Evolutionary conservation across 2,888 invertebrate genomes (phyloP), one percentile per base, ranked within the genome.

Genomic region (Cosmia pyralina): DNA sequence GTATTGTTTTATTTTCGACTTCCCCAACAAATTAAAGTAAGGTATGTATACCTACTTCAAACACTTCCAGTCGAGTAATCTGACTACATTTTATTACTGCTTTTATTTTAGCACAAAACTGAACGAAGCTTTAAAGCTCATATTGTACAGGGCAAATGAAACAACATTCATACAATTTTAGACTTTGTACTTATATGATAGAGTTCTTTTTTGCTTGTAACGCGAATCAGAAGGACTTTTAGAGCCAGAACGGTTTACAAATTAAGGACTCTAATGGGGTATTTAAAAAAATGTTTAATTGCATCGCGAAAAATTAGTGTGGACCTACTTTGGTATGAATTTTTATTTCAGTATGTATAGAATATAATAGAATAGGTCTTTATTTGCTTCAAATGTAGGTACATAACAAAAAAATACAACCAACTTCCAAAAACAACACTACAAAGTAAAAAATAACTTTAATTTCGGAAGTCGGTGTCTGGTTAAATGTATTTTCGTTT

Each of bases 271-370:
- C 88, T 91, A 90, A 91, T 90, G 90, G 87, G 89, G 88, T 89
- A 90, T 89, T 90, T 90, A 89, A 90, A 92, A 89, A 92, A 90
- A 88, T 90, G 85, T 87, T 91, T 92, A 91, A 92, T 92, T 92
- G 91, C 81, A 69, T 66, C 38, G 64, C 63, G 82, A 72, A 64
- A 84, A 84, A 78, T 80, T 88, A 81, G 69, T 72, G 58, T 87
- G 88, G 93, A 92, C 75, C 72, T 4, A 34, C 22, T 52, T 73
- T 81, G 62, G 38, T 57, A 22, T 48, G 22, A 59, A 73, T 41
- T 8, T 41, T 41, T 4, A 19, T 55, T 46, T 38, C 8, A 28
- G 0, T 65, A 34, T 34, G 34, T 34, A 34, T 34, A 4, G n/a
- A n/a, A n/a, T n/a, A n/a, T n/a, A n/a, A n/a, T n/a, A n/a, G n/a